Evolutionary conservation across 2,888 invertebrate genomes (phyloP).

Genomic region (Campoplex nolae): DNA sequence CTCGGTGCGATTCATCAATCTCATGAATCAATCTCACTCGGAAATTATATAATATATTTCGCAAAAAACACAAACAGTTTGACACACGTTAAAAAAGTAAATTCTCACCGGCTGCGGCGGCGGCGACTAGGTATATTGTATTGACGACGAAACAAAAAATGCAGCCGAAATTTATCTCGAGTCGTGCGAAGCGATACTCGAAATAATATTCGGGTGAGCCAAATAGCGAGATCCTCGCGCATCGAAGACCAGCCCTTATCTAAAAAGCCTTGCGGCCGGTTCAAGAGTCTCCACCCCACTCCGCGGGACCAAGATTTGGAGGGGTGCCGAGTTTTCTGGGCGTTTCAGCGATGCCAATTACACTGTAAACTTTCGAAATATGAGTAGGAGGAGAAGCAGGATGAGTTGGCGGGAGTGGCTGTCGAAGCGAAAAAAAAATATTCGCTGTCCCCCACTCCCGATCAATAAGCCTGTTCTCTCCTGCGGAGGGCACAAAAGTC

Average conservation of each 20-base stretch:
- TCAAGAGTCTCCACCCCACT: background rate
- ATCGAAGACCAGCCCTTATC: background rate
- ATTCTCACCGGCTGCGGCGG: background rate
- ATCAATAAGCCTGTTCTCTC: background rate
- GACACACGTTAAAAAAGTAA: background rate
- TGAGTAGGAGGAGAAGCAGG: slow-evolving; percentile 12
- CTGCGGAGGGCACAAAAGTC: background rate
- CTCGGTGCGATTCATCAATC: too few relatives aligned
- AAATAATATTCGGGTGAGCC: background rate
- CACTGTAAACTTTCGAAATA: background rate
- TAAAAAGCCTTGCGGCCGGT: background rate
- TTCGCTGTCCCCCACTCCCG: background rate
- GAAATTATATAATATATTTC: too few relatives aligned
- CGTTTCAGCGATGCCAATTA: background rate
- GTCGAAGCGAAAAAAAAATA: background rate
- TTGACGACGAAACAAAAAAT: background rate
- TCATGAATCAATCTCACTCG: too few relatives aligned
- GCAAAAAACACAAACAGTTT: background rate
- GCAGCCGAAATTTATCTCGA: background rate
- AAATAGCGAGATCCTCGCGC: background rate
- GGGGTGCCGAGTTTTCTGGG: background rate
- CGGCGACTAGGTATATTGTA: background rate
- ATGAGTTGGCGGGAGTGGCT: background rate
- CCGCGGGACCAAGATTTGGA: background rate
- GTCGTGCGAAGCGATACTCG: background rate